Percentiles rank a stretch among this genome's conserved stretches.
Evolutionary conservation across 2,797 vertebrate species (phyloP).

Genomic region (Tolypeutes matacus): DNA sequence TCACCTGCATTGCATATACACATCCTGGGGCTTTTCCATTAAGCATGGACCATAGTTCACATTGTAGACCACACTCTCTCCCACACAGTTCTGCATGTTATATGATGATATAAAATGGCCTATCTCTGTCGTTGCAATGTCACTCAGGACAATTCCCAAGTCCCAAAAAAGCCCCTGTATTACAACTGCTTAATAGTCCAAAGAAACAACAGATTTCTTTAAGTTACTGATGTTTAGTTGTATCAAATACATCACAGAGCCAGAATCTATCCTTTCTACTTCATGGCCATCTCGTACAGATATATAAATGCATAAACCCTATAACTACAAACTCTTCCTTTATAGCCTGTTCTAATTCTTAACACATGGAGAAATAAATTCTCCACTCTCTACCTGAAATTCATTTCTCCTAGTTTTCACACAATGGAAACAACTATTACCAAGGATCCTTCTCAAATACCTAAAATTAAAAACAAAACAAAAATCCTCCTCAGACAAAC

Average conservation of each 20-base stretch:
- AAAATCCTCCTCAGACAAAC: background rate
- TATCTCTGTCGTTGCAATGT: no score
- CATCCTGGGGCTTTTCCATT: no score
- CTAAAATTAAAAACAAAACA: background rate
- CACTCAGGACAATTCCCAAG: no score
- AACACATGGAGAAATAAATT: background rate
- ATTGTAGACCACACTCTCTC: no score
- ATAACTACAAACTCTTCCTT: background rate
- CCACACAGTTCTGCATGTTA: no score
- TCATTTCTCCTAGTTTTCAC: background rate
- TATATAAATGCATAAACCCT: background rate
- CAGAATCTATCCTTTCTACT: background rate
- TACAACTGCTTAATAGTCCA: background rate
- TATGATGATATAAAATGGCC: no score
- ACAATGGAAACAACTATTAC: background rate
- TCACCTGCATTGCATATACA: no score
- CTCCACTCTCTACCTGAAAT: background rate
- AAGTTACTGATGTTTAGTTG: background rate
- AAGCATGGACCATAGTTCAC: no score
- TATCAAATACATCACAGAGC: background rate
- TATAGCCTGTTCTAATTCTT: background rate
- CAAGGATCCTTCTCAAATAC: slow-evolving; percentile 7
- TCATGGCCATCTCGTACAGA: background rate
- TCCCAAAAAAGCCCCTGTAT: no score
- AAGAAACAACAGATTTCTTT: background rate